phyloP scores from a whole-genome alignment of 2,888 invertebrate species.

The Therioaphis trifolii region DNA sequence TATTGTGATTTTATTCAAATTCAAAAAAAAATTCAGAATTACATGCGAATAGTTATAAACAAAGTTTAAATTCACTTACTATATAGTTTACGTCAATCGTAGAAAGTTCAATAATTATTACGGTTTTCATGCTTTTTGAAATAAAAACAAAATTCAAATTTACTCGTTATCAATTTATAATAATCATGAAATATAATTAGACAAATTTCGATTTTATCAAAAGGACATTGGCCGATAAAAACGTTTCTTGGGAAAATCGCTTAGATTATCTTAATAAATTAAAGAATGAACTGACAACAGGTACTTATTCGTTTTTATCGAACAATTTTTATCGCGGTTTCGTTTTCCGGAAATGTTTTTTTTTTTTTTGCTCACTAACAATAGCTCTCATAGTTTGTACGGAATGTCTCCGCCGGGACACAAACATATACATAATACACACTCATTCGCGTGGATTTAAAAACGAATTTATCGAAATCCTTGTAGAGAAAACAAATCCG shows the following conservation, averaged over 20 bases:
- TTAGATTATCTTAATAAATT: constrained; percentile 18
- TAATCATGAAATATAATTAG: too few species aligned
- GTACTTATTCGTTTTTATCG: constrained; percentile 30
- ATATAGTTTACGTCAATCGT: not conserved
- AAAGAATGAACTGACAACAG: not conserved
- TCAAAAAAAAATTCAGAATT: not conserved
- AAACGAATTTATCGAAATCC: constrained; percentile 30
- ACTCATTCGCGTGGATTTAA: not conserved
- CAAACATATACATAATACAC: not conserved
- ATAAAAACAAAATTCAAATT: constrained; percentile 40
- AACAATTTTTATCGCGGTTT: constrained; percentile 26
- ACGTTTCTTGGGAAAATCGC: constrained; percentile 36
- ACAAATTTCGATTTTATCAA: constrained; percentile 27
- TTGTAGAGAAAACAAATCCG: not conserved
- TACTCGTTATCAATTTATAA: constrained; percentile 21
- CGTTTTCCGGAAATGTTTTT: constrained; percentile 39
- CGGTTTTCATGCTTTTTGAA: constrained; percentile 16
- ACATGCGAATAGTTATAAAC: not conserved
- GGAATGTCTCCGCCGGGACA: constrained; percentile 31
- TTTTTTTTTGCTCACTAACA: constrained; percentile 39
- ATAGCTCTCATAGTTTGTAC: constrained; percentile 31
- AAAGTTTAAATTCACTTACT: not conserved
- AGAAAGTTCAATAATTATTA: constrained; percentile 42
- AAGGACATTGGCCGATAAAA: constrained; percentile 49
- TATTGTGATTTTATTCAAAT: too few species aligned